Percentiles rank a stretch among this genome's conserved stretches.
Conservation (phyloP, 2,888 invertebrate species). For the Caradrina kadenii region DNA sequence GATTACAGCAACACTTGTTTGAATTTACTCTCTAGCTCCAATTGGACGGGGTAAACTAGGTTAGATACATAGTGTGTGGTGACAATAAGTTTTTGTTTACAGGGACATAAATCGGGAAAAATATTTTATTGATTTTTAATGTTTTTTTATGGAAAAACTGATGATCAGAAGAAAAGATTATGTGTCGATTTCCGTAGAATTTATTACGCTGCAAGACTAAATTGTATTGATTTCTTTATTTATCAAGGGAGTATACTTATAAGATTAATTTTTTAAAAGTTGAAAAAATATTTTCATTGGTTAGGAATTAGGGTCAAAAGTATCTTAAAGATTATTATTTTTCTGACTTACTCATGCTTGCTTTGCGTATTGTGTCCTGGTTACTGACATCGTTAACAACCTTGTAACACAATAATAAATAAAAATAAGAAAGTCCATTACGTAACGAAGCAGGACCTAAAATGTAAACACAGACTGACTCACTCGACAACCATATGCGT, state of each 20-base stretch:
- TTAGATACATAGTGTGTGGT: conserved; percentile 55
- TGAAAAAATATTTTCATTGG: background rate
- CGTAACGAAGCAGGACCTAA: conserved; percentile 30
- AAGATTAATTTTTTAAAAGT: too few relatives aligned
- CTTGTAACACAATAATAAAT: conserved; percentile 35
- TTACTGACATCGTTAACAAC: background rate
- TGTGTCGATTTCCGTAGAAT: too few relatives aligned
- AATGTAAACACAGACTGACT: conserved; percentile 43
- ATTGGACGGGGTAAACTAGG: conserved; percentile 60
- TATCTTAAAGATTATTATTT: background rate
- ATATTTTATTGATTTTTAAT: background rate
- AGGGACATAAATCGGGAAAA: background rate
- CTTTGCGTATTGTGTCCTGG: conserved; percentile 2
- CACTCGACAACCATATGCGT: conserved; percentile 49
- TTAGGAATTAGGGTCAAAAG: background rate
- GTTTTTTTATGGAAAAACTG: too few relatives aligned
- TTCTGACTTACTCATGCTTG: background rate
- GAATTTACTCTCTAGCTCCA: conserved; percentile 54
- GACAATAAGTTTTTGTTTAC: conserved; percentile 7
- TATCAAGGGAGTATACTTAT: too few relatives aligned
- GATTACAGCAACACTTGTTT: conserved; percentile 50
- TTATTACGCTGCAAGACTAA: too few relatives aligned
- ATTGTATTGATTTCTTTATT: too few relatives aligned
- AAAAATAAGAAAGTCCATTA: conserved; percentile 38
- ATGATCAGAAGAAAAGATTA: too few relatives aligned